A percentile compares a stretch with the other conserved stretches of the same genome.
Conservation (phyloP, 1,140 invertebrate species). For the Catajapyx aquilonaris region DNA sequence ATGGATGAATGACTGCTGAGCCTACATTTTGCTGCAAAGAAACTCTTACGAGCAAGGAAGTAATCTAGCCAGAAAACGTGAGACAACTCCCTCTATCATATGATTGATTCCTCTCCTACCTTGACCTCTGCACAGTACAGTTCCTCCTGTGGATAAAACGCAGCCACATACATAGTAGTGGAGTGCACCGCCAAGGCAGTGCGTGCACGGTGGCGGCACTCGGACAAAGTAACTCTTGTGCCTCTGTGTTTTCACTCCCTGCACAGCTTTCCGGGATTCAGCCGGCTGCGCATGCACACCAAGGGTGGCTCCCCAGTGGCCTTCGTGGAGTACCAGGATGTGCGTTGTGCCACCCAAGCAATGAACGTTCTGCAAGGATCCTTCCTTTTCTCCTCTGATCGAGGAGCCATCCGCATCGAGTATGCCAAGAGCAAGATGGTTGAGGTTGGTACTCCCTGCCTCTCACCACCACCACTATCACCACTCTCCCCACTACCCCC, state of each 20-base stretch:
- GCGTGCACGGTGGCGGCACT: too few relatives aligned
- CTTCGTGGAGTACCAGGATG: slow-evolving; percentile 90
- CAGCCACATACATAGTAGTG: too few relatives aligned
- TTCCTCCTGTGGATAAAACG: too few relatives aligned
- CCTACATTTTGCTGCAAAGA: too few relatives aligned
- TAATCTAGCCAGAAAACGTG: too few relatives aligned
- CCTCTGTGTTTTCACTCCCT: slow-evolving; percentile 27
- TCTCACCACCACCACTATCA: slow-evolving; percentile 11
- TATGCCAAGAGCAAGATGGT: slow-evolving; percentile 96
- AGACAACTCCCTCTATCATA: too few relatives aligned
- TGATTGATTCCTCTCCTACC: too few relatives aligned
- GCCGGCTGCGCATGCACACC: slow-evolving; percentile 88
- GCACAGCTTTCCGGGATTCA: slow-evolving; percentile 88
- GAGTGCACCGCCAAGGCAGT: too few relatives aligned
- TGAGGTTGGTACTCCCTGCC: slow-evolving; percentile 39
- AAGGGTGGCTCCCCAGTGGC: slow-evolving; percentile 81
- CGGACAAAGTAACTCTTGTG: too few relatives aligned
- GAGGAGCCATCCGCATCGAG: slow-evolving; percentile 90
- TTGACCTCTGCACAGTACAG: too few relatives aligned
- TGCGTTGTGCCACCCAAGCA: slow-evolving; percentile 68
- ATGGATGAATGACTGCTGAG: too few relatives aligned
- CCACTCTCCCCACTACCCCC: background rate
- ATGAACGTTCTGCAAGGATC: slow-evolving; percentile 82
- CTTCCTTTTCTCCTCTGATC: slow-evolving; percentile 80
- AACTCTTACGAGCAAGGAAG: too few relatives aligned